These are phyloP conservation scores for Heterotilapia buettikoferi DNA, from an alignment of 2,113 vertebrate genomes.

Conservation along the genomic window DNA sequence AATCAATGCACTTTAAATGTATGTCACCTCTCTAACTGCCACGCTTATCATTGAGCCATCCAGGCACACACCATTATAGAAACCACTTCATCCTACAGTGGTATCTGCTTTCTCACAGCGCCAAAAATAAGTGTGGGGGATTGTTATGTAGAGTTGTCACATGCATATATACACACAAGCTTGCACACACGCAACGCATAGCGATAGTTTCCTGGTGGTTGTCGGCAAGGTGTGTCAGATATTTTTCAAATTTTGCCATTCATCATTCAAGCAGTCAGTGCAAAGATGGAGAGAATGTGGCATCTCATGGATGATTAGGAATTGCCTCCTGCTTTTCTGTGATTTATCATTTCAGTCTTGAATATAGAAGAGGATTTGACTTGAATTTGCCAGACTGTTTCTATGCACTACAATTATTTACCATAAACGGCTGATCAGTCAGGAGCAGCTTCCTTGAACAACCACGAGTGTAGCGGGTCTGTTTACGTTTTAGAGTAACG, in stretches of 20 bases:
- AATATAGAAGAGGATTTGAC: too few species aligned
- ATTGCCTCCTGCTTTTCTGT: neutral
- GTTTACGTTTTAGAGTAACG: neutral
- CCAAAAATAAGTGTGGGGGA: constrained; percentile 62
- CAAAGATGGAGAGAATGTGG: neutral
- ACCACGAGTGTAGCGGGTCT: neutral
- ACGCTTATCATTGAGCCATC: constrained; percentile 15
- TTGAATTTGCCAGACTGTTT: neutral
- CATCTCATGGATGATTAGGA: neutral
- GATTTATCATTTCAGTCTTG: too few species aligned
- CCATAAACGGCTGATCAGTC: neutral
- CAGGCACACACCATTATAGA: constrained; percentile 46
- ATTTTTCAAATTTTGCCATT: neutral
- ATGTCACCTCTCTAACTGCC: neutral
- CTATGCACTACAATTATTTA: neutral
- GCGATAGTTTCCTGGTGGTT: neutral
- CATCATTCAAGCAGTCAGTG: neutral
- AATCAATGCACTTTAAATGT: constrained; percentile 10
- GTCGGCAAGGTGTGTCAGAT: constrained; percentile 11
- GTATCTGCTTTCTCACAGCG: constrained; percentile 58
- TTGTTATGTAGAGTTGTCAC: constrained; percentile 53
- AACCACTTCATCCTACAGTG: constrained; percentile 46
- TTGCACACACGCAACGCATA: neutral
- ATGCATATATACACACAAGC: neutral
- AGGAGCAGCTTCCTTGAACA: neutral